Evolutionary conservation across 2,113 vertebrate species (phyloP).

Genomic region (Sylvia atricapilla): DNA sequence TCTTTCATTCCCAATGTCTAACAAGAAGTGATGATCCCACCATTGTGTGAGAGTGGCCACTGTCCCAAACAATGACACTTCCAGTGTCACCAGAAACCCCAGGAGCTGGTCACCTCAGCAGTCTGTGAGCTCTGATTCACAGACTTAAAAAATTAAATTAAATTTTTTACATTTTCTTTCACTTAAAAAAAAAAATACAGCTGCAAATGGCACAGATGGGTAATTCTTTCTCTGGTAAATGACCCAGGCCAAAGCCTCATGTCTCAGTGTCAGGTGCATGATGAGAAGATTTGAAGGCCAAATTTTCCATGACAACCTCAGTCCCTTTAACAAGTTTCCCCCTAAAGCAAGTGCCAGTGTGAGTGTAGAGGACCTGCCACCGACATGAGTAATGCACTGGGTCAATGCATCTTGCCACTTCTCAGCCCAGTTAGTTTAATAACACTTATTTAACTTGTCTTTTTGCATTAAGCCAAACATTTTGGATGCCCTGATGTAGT

Average conservation of each 20-base stretch:
- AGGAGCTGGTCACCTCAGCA: neutral
- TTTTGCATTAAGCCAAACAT: neutral
- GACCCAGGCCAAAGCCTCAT: fast-evolving
- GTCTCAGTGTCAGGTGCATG: neutral
- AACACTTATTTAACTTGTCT: neutral
- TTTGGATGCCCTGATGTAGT: neutral
- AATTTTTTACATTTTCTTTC: neutral
- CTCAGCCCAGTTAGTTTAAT: neutral
- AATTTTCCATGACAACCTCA: neutral
- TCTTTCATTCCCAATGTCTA: neutral
- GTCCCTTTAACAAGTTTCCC: neutral
- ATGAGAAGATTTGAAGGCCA: neutral
- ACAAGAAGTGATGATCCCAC: neutral
- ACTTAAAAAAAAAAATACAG: neutral
- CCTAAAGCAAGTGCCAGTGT: neutral
- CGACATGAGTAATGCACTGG: neutral
- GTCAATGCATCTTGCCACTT: neutral
- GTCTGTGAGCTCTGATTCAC: neutral
- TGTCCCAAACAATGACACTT: neutral
- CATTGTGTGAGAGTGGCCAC: fast-evolving
- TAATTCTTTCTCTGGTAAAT: neutral
- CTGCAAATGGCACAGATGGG: neutral
- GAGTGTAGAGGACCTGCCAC: neutral
- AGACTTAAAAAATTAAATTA: neutral
- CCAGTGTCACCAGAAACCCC: neutral